phyloP scores from a whole-genome alignment of 2,888 invertebrate genomes.

The Linnaemya tessellans region DNA sequence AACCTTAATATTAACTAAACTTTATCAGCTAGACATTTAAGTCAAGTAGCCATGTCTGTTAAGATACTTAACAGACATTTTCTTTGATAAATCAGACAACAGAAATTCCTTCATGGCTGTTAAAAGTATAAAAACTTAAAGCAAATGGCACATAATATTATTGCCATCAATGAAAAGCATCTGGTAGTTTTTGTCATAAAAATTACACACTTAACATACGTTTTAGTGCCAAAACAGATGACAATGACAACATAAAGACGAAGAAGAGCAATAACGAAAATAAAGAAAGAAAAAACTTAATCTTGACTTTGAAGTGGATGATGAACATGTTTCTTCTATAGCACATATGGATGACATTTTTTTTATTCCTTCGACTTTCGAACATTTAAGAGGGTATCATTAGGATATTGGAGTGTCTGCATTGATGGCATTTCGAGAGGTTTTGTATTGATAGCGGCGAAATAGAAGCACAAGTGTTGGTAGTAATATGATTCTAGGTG shows the following conservation, averaged over 20 bases:
- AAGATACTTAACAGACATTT: conserved; percentile 27
- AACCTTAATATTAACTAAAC: not conserved
- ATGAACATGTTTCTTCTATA: conserved; percentile 54
- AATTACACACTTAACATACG: conserved; percentile 73
- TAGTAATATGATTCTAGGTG: not conserved
- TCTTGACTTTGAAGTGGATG: conserved; percentile 62
- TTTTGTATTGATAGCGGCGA: conserved; percentile 29
- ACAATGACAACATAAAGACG: conserved; percentile 53
- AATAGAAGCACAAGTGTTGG: not conserved
- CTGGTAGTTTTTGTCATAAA: conserved; percentile 34
- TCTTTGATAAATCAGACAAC: conserved; percentile 19
- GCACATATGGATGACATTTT: conserved; percentile 40
- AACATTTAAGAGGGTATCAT: conserved; percentile 43
- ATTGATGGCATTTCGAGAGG: conserved; percentile 46
- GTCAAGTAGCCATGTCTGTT: conserved; percentile 31
- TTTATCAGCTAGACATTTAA: not conserved
- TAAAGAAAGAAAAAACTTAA: conserved; percentile 4
- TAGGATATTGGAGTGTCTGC: conserved; percentile 29
- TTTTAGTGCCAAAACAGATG: conserved; percentile 72
- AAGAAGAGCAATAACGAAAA: conserved; percentile 25
- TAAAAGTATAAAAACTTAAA: conserved; percentile 36
- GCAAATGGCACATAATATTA: conserved; percentile 56
- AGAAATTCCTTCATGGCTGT: conserved; percentile 10
- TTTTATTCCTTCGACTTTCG: conserved; percentile 14
- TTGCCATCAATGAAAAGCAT: conserved; percentile 45